A percentile compares a stretch with the other conserved stretches of the same genome.
These are phyloP conservation scores for Protodeltote pygarga DNA, from an alignment of 2,888 invertebrate genomes.

Conservation along the genomic window DNA sequence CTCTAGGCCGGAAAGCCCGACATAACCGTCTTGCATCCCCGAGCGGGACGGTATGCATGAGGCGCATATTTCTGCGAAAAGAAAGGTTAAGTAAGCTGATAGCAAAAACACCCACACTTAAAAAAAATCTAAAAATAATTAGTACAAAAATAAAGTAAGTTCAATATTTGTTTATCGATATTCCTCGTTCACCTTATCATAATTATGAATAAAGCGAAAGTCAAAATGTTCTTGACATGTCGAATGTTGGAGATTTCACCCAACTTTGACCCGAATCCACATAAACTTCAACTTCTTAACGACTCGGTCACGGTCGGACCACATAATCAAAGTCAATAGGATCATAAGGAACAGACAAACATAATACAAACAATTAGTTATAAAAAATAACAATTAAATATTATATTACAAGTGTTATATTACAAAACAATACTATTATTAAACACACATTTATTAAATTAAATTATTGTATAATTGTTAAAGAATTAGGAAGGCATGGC, in stretches of 20 bases:
- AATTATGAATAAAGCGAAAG: conserved; percentile 16
- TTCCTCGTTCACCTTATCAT: conserved; percentile 16
- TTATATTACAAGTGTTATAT: conserved; percentile 19
- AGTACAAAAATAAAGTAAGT: conserved; percentile 15
- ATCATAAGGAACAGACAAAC: conserved; percentile 35
- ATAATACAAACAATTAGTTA: conserved; percentile 16
- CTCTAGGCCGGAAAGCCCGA: too few relatives aligned
- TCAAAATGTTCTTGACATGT: conserved; percentile 18
- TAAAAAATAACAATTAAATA: conserved; percentile 20
- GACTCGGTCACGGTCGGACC: conserved; percentile 34
- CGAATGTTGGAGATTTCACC: conserved; percentile 22
- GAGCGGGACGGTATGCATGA: too few relatives aligned
- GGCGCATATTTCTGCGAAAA: too few relatives aligned
- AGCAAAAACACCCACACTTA: too few relatives aligned
- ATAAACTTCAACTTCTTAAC: conserved; percentile 16
- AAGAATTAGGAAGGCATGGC: conserved; percentile 48
- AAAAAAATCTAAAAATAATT: background rate
- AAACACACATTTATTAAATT: conserved; percentile 31
- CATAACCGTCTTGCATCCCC: too few relatives aligned
- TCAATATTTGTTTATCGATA: conserved; percentile 20
- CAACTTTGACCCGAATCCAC: conserved; percentile 34
- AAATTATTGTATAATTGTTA: conserved; percentile 39
- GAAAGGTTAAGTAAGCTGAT: too few relatives aligned
- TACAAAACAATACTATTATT: conserved; percentile 23
- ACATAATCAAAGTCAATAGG: conserved; percentile 27